These are phyloP conservation scores for Budorcas taxicolor DNA, from an alignment of 2,113 vertebrate species.

Conservation along the genomic window DNA sequence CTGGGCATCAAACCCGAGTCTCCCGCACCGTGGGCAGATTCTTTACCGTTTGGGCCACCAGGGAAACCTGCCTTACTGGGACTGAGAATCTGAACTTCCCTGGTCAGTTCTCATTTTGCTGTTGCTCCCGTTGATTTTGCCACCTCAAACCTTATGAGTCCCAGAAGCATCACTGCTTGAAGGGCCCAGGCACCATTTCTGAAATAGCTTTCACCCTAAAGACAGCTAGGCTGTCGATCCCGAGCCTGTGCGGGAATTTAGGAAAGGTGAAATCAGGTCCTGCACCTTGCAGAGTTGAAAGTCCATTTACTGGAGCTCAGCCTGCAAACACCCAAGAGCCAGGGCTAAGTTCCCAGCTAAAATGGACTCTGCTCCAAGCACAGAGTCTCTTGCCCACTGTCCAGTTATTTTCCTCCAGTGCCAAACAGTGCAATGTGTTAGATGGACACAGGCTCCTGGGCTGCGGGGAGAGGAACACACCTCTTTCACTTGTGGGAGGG, in stretches of 20 bases:
- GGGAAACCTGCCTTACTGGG: background rate
- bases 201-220: background rate
- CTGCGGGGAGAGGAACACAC: accelerated
- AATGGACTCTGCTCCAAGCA: background rate
- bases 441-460: background rate
- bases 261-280: background rate
- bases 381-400: background rate
- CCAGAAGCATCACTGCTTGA: background rate
- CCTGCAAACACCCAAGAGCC: too few species aligned
- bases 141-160: background rate
- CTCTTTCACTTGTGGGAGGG: background rate
- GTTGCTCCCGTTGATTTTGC: background rate
- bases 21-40: background rate
- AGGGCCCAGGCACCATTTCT: background rate
- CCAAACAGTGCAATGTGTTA: too few species aligned
- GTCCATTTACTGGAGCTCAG: background rate
- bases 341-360: background rate
- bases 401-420: background rate
- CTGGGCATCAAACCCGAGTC: background rate
- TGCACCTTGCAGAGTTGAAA: background rate
- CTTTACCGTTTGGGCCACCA: background rate
- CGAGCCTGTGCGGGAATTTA: background rate
- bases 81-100: background rate
- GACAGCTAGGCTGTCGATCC: background rate
- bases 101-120: background rate